Evolutionary conservation across 2,113 vertebrate species (phyloP).

Genomic region (Trematocara zebra): DNA sequence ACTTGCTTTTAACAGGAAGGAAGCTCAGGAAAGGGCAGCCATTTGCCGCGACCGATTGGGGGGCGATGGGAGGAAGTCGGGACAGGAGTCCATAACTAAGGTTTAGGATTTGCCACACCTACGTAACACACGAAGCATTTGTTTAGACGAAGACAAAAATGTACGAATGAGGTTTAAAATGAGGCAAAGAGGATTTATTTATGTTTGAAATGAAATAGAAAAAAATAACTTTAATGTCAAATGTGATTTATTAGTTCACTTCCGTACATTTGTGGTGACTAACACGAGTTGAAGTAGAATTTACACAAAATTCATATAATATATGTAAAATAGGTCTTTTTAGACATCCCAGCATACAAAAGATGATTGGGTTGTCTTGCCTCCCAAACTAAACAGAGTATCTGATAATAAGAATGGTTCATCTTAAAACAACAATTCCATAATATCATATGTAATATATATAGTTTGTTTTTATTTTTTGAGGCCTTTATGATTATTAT

Average conservation of each 20-base stretch:
- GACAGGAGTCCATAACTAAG: not conserved
- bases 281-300: not conserved
- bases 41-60: not conserved
- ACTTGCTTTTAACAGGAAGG: not conserved
- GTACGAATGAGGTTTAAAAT: not conserved
- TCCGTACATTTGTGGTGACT: not conserved
- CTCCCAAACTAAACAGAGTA: not conserved
- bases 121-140: not conserved
- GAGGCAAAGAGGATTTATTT: not conserved
- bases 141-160: not conserved
- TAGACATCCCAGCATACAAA: not conserved
- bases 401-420: accelerated
- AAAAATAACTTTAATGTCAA: not conserved
- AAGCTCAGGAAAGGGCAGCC: not conserved
- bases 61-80: not conserved
- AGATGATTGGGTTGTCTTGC: not conserved
- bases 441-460: not conserved
- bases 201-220: not conserved
- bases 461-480: accelerated
- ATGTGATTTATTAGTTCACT: not conserved
- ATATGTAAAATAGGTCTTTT: not conserved
- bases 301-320: accelerated
- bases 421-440: not conserved
- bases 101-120: not conserved
- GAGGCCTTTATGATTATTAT: not conserved